A percentile compares a stretch with the other conserved stretches of the same genome.
Evolutionary conservation across 2,888 invertebrate genomes (phyloP).

Genomic region (Latrodectus hesperus): DNA sequence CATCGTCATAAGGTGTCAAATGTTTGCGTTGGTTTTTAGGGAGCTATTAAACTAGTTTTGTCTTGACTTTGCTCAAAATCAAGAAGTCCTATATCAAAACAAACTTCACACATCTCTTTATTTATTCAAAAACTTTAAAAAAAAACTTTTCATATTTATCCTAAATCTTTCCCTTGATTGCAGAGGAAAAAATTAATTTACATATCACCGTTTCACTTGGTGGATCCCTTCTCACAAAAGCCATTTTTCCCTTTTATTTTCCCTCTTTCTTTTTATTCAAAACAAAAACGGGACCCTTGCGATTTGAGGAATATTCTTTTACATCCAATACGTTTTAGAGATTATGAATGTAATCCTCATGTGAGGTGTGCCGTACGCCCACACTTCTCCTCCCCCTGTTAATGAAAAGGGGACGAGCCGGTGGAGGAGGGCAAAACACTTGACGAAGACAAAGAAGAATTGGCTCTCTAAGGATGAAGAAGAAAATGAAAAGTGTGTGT

Average conservation of each 20-base stretch:
- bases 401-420: background rate
- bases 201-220: background rate
- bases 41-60: no score
- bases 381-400: background rate
- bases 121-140: no score
- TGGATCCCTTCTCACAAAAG: background rate
- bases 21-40: no score
- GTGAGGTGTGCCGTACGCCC: background rate
- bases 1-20: no score
- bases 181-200: background rate
- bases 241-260: background rate
- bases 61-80: no score
- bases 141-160: no score
- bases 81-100: no score
- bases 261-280: no score
- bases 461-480: background rate
- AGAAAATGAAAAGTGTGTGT: constrained; percentile 3
- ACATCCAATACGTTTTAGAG: background rate
- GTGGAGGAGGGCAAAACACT: background rate
- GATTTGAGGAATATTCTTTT: constrained; percentile 2
- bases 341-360: background rate
- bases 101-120: no score
- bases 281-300: background rate
- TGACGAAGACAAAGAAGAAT: constrained; percentile 1
- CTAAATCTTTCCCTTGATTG: no score